Evolutionary conservation across 2,113 vertebrate species (phyloP), one percentile per base, ranked within the genome.

Genomic region (Vidua macroura): DNA sequence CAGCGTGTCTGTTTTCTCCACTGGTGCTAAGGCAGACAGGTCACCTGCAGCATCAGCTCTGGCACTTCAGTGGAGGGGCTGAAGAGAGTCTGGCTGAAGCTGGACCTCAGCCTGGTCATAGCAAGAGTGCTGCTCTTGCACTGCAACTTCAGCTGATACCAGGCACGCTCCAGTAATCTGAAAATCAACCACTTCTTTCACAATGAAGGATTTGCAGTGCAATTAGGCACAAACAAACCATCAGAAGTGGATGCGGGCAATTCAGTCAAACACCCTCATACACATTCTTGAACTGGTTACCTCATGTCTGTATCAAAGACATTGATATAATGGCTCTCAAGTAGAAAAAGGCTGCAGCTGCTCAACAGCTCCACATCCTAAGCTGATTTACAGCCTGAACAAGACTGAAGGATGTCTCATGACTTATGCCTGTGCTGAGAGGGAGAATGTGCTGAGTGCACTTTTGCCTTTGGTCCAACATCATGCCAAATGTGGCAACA

Each of bases 101-200:
- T 48, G 20, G 68, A 70, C 5, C 56, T 83, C 56, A 48, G 43
- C n/a, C 41, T 66, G 49, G 13, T n/a, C 72, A 24, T 19, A 51
- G 72, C 35, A 52, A 51, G 43, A 70, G 75, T 25, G 39, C 39
- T 58, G 63, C 48, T 60, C 35, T 14, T 78, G 84, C 69, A 24
- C 35, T 33, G 14, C 80, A 59, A 10, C 72, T 56, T 76, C 63
- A 37, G 0, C 6, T 83, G 92, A 90, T 24, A 68, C 2, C 44
- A 62, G 44, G 44, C 52, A 72, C 1, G 1, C 59, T 86, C 49
- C 44, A 22, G 44, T 49, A 81, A 93, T 81, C 76, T 86, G 68
- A 74, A 91, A 86, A 94, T 59, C 92, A 86, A n/a, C 59, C 82
- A 70, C 85, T 90, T 70, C 48, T 88, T 77, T 63, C 82, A 59